Conservation (phyloP, 2,888 invertebrate species). For the Lapara coniferarum region DNA sequence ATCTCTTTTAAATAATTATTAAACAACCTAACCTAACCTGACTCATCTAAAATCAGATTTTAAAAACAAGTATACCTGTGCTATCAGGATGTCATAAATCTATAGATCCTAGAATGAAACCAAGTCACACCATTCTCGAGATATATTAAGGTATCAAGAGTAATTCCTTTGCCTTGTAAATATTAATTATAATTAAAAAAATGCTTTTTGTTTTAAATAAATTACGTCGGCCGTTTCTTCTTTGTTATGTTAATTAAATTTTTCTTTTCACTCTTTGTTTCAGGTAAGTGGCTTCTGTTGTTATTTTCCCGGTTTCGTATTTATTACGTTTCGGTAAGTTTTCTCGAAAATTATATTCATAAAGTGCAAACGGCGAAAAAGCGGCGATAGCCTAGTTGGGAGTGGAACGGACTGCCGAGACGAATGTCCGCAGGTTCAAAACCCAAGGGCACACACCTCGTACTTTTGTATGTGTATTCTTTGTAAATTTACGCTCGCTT, state of each 20-base stretch:
- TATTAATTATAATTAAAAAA: conserved; percentile 81
- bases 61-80: too few relatives aligned
- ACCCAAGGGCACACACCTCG: too few relatives aligned
- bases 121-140: neutral
- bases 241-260: conserved; percentile 79
- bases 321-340: conserved; percentile 14
- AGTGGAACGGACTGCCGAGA: too few relatives aligned
- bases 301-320: conserved; percentile 36
- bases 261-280: conserved; percentile 65
- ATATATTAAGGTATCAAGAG: conserved; percentile 17
- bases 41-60: too few relatives aligned
- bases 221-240: conserved; percentile 63
- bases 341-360: neutral
- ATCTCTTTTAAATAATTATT: too few relatives aligned
- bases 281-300: conserved; percentile 78
- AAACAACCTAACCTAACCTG: too few relatives aligned
- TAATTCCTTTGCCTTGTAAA: conserved; percentile 67
- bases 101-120: neutral
- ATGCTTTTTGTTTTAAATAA: conserved; percentile 76
- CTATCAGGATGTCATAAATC: neutral
- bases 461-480: too few relatives aligned
- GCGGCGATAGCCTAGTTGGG: too few relatives aligned
- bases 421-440: too few relatives aligned
- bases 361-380: too few relatives aligned
- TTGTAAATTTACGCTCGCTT: too few relatives aligned